Base-by-base conservation (phyloP, 92 coral and sea anemone species). In the Parazoanthus darwini region DNA sequence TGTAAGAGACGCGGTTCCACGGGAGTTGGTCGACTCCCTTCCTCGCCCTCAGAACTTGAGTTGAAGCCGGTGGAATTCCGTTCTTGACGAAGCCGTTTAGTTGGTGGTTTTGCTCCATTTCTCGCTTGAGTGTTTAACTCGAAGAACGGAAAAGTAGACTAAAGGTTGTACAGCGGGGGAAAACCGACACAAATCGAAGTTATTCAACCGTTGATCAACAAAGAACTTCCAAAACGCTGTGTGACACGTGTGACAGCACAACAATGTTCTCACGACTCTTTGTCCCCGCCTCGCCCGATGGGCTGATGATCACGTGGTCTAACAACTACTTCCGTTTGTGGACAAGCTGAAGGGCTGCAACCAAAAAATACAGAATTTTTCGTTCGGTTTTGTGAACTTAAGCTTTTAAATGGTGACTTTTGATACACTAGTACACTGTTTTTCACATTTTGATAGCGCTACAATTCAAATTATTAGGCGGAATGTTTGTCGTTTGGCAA, bases 1-100 rank as follows among this genome's bases (percentile, higher is more conserved):
- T 91, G 89, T 95, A 97, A 8, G 99, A 95, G 58, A 97, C 91
- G 59, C 90, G 92, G 74, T 95, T 89, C 99, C 99, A 97, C 22
- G 99, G 97, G 77, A 95, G 91, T 86, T 90, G 94, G 88, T 94
- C 96, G 50, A 91, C 90, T 80, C 95, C 97, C 82, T 92, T 92
- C 65, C 79, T 71, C 26, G 82, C 23, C 13, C 68, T 56, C 89
- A 71, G 44, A 23, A 72, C 50, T 63, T 74, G 77, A 13, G 83
- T 46, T 33, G 89, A 85, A 48, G 86, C 74, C 80, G 88, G 75
- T 14, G 81, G 44, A 18, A 73, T 79, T 77, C 91, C 91, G 77
- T 93, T 91, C 43, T 88, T 88, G 39, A 90, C 93, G 85, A 92
- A 90, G 67, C 98, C 99, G 90, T 95, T 96, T 22, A 36, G 77